These are phyloP conservation scores for Geotrypetes seraphini DNA, from an alignment of 2,797 vertebrate species.

Conservation along the genomic window DNA sequence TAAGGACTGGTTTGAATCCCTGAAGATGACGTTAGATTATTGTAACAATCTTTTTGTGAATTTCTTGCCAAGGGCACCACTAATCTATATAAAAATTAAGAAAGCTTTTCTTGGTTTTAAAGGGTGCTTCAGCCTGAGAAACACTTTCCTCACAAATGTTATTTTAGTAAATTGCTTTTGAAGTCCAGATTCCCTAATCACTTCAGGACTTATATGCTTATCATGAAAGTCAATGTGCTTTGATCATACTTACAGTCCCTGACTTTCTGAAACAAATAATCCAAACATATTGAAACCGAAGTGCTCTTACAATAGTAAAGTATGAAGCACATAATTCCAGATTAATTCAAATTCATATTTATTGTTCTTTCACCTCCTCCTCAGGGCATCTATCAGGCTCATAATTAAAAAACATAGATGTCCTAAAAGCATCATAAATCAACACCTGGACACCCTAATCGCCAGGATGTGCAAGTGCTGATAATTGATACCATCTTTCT, in stretches of 20 bases:
- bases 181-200: slow-evolving; percentile 44
- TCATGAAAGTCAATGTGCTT: slow-evolving; percentile 26
- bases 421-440: too few species aligned
- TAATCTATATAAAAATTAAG: slow-evolving; percentile 52
- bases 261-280: slow-evolving; percentile 37
- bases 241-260: slow-evolving; percentile 39
- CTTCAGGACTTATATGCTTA: slow-evolving; percentile 44
- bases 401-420: too few species aligned
- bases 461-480: too few species aligned
- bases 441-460: too few species aligned
- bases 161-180: slow-evolving; percentile 44
- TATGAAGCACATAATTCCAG: too few species aligned
- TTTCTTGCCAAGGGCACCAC: slow-evolving; percentile 39
- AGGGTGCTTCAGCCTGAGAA: slow-evolving; percentile 48
- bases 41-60: slow-evolving; percentile 37
- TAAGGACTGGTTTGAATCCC: too few species aligned
- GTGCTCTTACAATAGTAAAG: slow-evolving; percentile 40
- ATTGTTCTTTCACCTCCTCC: too few species aligned
- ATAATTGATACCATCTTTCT: too few species aligned
- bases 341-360: too few species aligned
- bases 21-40: slow-evolving; percentile 28
- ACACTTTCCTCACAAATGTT: slow-evolving; percentile 41
- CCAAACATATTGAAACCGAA: slow-evolving; percentile 44
- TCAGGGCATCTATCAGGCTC: too few species aligned
- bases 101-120: slow-evolving; percentile 48